phyloP scores from a whole-genome alignment of 53 echinoderm and acorn worm genomes.

The Crossaster papposus region DNA sequence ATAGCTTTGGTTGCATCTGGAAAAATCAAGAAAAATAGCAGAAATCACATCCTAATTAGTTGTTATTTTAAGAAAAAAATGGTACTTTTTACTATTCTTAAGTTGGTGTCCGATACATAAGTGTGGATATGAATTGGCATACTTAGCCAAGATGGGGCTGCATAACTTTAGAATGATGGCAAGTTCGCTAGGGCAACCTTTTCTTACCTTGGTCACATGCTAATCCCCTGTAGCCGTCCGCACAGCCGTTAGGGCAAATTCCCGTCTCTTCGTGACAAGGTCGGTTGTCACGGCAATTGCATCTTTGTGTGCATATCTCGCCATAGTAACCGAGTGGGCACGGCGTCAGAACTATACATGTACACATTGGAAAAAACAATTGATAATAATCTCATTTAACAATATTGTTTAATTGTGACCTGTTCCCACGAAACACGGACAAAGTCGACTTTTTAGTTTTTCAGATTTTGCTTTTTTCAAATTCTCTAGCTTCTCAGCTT shows the following conservation, averaged over 20 bases:
- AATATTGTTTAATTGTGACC: too few species aligned
- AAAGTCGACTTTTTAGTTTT: too few species aligned
- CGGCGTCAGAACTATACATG: slow-evolving; percentile 41
- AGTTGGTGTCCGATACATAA: too few species aligned
- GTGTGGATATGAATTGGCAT: too few species aligned
- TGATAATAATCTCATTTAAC: not conserved
- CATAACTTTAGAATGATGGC: not conserved
- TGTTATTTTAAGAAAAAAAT: too few species aligned
- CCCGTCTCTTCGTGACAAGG: slow-evolving; percentile 37
- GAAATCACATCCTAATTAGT: not conserved
- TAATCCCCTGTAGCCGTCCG: slow-evolving; percentile 42
- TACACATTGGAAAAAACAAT: not conserved
- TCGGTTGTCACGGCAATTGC: slow-evolving; percentile 49
- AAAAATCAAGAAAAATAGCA: not conserved
- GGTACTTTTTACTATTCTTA: too few species aligned
- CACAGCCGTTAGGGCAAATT: slow-evolving; percentile 24
- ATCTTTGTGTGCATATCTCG: slow-evolving; percentile 42
- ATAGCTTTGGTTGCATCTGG: slow-evolving; percentile 22
- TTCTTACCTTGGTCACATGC: slow-evolving; percentile 39
- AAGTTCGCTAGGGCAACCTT: not conserved
- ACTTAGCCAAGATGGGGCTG: too few species aligned
- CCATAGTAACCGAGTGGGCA: slow-evolving; percentile 63
- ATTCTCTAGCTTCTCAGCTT: too few species aligned
- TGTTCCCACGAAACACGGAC: too few species aligned
- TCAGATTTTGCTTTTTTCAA: too few species aligned